Evolutionary conservation across 2,888 invertebrate species (phyloP).

Genomic region (Caenorhabditis sp.): DNA sequence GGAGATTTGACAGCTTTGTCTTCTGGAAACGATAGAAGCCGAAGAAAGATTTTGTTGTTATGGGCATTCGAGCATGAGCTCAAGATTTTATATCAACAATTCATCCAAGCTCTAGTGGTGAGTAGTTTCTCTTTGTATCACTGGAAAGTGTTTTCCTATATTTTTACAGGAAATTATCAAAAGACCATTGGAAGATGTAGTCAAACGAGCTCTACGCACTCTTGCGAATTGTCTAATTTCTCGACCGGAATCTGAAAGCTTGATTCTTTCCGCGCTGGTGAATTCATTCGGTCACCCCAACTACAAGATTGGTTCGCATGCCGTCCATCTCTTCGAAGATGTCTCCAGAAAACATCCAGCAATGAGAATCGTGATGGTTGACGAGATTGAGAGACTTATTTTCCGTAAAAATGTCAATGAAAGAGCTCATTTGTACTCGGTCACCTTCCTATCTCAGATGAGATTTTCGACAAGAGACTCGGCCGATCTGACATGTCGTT

Average conservation of each 20-base stretch:
- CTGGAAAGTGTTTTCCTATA: neutral
- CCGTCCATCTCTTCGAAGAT: slow-evolving; percentile 84
- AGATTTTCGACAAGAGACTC: slow-evolving; percentile 74
- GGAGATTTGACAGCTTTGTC: slow-evolving; percentile 73
- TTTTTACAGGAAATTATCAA: slow-evolving; percentile 74
- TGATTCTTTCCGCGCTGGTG: slow-evolving; percentile 81
- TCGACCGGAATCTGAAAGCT: slow-evolving; percentile 85
- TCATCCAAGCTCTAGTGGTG: slow-evolving; percentile 79
- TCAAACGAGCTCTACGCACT: slow-evolving; percentile 80
- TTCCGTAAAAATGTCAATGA: slow-evolving; percentile 83
- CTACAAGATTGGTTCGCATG: slow-evolving; percentile 86
- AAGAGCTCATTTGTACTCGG: slow-evolving; percentile 88
- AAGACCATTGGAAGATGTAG: slow-evolving; percentile 82
- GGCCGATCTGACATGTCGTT: slow-evolving; percentile 76
- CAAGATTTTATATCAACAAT: slow-evolving; percentile 80
- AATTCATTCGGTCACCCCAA: slow-evolving; percentile 96
- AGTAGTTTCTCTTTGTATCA: slow-evolving; percentile 7
- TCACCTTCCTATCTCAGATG: slow-evolving; percentile 90
- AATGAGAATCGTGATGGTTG: slow-evolving; percentile 87
- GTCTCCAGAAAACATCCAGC: slow-evolving; percentile 85
- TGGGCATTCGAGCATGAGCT: slow-evolving; percentile 92
- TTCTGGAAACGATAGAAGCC: slow-evolving; percentile 76
- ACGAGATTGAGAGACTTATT: slow-evolving; percentile 87
- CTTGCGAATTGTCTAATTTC: slow-evolving; percentile 81
- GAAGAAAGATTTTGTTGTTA: slow-evolving; percentile 68